Conservation (phyloP, 53 echinoderm and acorn worm species). For the Patiria pectinifera region DNA sequence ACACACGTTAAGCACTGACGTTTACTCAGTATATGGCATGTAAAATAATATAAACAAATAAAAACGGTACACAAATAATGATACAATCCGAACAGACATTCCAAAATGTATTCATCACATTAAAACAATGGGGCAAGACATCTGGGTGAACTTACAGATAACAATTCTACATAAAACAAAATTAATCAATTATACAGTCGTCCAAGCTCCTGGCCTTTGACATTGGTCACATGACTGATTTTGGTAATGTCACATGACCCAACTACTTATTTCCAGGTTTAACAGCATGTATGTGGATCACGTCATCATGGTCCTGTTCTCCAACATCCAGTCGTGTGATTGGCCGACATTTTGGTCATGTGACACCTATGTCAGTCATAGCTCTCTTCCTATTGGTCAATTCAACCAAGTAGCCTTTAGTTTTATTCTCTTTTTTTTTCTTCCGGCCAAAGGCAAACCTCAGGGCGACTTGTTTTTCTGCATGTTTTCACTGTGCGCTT, state of each 20-base stretch:
- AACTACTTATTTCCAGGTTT: not conserved
- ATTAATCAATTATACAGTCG: not conserved
- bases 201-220: not conserved
- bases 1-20: too few relatives aligned
- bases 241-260: not conserved
- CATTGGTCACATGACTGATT: not conserved
- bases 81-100: not conserved
- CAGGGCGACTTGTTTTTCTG: constrained; percentile 46
- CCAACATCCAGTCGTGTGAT: not conserved
- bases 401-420: not conserved
- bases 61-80: not conserved
- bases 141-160: not conserved
- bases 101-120: not conserved
- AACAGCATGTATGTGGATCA: too few relatives aligned
- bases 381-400: not conserved
- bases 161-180: not conserved
- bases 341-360: not conserved
- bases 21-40: not conserved
- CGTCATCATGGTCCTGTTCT: not conserved
- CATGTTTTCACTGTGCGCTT: constrained; percentile 86
- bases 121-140: not conserved
- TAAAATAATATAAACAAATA: not conserved
- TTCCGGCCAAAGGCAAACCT: not conserved
- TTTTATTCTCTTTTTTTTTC: not conserved
- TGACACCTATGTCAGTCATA: not conserved